Evolutionary conservation across 2,797 vertebrate genomes (phyloP).

Genomic region (Merluccius polli): DNA sequence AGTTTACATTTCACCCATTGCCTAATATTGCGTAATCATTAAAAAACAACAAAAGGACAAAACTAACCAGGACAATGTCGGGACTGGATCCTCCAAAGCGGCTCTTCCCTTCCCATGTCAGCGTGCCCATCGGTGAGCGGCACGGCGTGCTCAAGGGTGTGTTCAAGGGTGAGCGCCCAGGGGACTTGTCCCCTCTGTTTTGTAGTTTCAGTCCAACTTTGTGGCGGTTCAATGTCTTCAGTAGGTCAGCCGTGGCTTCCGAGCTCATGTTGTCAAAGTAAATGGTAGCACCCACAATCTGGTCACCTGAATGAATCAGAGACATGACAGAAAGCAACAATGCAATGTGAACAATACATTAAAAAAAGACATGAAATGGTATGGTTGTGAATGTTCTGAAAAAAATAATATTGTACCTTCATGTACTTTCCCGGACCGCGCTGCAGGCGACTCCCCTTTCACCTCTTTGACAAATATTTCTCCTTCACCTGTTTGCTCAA

Average conservation of each 20-base stretch:
- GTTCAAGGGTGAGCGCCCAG: slow-evolving; percentile 74
- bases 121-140: slow-evolving; percentile 77
- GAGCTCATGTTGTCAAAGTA: slow-evolving; percentile 93
- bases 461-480: slow-evolving; percentile 86
- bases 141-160: slow-evolving; percentile 75
- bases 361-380: neutral
- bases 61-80: slow-evolving; percentile 86
- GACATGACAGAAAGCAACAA: slow-evolving; percentile 11
- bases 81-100: slow-evolving; percentile 75
- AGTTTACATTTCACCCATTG: neutral
- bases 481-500: slow-evolving; percentile 81
- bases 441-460: slow-evolving; percentile 84
- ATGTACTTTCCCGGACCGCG: slow-evolving; percentile 82
- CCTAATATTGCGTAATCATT: neutral
- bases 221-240: slow-evolving; percentile 86
- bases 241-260: slow-evolving; percentile 83
- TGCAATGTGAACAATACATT: neutral
- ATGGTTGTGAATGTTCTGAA: neutral
- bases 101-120: slow-evolving; percentile 72
- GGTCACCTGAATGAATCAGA: slow-evolving; percentile 76
- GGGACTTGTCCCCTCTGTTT: slow-evolving; percentile 85
- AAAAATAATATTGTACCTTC: slow-evolving; percentile 73
- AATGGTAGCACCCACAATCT: slow-evolving; percentile 92
- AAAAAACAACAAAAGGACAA: neutral
- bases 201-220: slow-evolving; percentile 91